phyloP scores from a whole-genome alignment of 2,797 vertebrate genomes.

The Carcharodon carcharias region DNA sequence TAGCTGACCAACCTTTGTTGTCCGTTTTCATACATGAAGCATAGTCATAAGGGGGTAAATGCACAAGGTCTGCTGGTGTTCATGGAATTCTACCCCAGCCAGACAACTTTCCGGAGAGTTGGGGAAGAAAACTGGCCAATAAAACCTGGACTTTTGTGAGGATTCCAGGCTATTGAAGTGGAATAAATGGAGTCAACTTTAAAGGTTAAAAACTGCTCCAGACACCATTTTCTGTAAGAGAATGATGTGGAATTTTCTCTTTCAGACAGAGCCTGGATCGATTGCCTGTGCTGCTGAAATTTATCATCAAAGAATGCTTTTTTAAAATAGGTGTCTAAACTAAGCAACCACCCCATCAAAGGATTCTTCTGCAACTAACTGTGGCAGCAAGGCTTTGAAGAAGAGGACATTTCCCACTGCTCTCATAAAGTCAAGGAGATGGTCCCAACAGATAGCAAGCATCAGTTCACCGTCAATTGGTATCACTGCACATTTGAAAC shows the following conservation, averaged over 20 bases:
- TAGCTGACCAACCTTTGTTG: not conserved
- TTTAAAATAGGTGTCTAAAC: not conserved
- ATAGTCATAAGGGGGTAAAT: not conserved
- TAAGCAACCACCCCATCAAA: not conserved
- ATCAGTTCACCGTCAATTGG: not conserved
- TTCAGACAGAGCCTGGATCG: not conserved
- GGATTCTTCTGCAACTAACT: too few species aligned
- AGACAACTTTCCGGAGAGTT: not conserved
- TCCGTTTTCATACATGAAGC: not conserved
- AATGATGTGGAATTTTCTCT: conserved; percentile 20
- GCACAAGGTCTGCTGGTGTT: not conserved
- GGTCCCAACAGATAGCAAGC: not conserved
- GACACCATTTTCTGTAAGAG: not conserved
- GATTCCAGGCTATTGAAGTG: not conserved
- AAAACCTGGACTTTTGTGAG: not conserved
- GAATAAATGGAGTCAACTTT: not conserved
- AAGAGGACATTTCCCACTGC: not conserved
- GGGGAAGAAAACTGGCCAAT: not conserved
- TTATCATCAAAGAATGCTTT: not conserved
- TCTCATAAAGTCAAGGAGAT: not conserved
- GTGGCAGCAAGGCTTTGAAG: not conserved
- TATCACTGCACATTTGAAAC: too few species aligned
- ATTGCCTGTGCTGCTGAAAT: not conserved
- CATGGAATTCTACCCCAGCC: not conserved
- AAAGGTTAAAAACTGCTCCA: not conserved